Base-by-base conservation (phyloP, 2,797 vertebrate genomes). In the Muraenolepis orangiensis region DNA sequence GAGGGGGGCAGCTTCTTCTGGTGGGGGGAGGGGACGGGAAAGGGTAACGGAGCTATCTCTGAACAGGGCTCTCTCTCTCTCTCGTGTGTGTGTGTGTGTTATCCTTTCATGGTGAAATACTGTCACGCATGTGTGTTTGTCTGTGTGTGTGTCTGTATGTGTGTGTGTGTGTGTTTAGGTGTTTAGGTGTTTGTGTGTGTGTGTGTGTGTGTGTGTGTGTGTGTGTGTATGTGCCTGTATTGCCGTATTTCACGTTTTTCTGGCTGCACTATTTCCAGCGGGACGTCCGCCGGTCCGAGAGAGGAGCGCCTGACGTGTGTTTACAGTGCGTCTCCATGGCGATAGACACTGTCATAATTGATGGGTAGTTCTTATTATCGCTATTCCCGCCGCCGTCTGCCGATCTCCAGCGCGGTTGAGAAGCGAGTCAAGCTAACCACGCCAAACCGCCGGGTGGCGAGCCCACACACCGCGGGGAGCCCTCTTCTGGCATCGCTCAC, bases 361-460 rank as follows among this genome's bases (percentile, higher is more conserved):
- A 51, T 1, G 46, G 46, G 18, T n/a, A 14, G 64, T n/a, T 70
- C 57, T 87, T 91, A 86, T 89, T 87, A 85, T 90, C 84, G 82
- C 82, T 80, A 82, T 74, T 74, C 79, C 57, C 46, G 67, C 8
- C 46, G 78, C 74, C 82, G 84, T 84, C 81, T 83, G 66, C 80
- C 87, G 84, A 89, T 89, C 87, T 88, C 84, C 20, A 20, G 4
- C 20, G 20, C 20, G 18, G 18, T 51, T 7, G 18, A 51, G 46
- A 51, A 51, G 46, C 20, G 82, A 74, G 34, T 31, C 72, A 76
- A 64, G 70, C 69, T 72, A 80, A 82, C 77, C 83, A 81, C 78
- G 69, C 46, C 5, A 82, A 86, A 86, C 78, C 85, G 76, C 79
- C 66, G 38, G 69, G 79, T 80, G 74, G 66, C 67, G 66, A 66